A percentile compares a stretch with the other conserved stretches of the same genome.
Evolutionary conservation across 1,140 invertebrate species (phyloP).

Genomic region (Leptinotarsa defecta): DNA sequence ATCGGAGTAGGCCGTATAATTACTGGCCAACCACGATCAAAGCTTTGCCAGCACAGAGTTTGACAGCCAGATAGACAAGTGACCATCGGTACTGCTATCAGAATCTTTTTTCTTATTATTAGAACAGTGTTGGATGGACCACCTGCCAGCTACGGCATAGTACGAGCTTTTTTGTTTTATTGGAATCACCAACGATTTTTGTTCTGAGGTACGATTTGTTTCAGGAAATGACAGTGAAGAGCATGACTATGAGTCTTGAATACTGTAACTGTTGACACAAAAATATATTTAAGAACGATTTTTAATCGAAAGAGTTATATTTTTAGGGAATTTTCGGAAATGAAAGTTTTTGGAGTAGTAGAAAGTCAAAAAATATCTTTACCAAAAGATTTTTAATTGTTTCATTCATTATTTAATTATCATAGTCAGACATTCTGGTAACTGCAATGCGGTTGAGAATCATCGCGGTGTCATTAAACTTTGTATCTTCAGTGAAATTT

Average conservation of each 20-base stretch:
- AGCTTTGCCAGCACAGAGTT: constrained; percentile 34
- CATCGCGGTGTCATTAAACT: no score
- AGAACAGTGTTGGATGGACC: constrained; percentile 21
- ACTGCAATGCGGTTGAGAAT: no score
- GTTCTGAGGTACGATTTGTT: not conserved
- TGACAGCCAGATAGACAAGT: constrained; percentile 47
- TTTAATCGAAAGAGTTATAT: no score
- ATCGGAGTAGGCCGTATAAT: constrained; percentile 47
- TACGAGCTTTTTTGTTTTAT: constrained; percentile 7
- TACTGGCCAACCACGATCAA: constrained; percentile 44
- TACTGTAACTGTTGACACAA: no score
- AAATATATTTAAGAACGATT: no score
- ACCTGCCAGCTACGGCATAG: constrained; percentile 21
- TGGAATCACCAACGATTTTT: not conserved
- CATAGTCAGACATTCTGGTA: no score
- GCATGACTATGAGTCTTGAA: not conserved
- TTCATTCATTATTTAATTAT: no score
- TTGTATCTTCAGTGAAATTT: no score
- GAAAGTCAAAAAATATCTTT: no score
- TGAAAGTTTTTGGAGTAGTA: no score
- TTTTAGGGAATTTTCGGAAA: no score
- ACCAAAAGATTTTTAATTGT: no score
- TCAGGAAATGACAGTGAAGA: not conserved
- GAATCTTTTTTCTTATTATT: constrained; percentile 22
- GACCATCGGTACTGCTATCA: constrained; percentile 27